Evolutionary conservation across 2,888 invertebrate species (phyloP).

Genomic region (Oxycera nigricornis): DNA sequence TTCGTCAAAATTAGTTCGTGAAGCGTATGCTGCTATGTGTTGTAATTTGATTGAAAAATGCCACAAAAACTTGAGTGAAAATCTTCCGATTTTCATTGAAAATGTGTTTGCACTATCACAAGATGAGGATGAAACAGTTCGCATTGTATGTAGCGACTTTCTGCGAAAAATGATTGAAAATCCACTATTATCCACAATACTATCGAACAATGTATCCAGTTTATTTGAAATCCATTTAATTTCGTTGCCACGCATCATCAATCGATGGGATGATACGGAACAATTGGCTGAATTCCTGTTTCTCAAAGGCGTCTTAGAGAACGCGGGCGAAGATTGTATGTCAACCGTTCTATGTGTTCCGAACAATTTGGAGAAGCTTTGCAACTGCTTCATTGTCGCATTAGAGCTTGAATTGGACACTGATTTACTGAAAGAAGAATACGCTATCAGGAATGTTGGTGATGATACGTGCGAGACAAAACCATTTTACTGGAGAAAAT

Average conservation of each 20-base stretch:
- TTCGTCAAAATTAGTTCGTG: conserved; percentile 68
- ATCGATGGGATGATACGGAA: conserved; percentile 71
- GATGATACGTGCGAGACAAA: conserved; percentile 60
- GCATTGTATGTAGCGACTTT: conserved; percentile 59
- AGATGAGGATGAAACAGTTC: conserved; percentile 68
- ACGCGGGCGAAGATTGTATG: conserved; percentile 67
- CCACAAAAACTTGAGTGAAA: conserved; percentile 69
- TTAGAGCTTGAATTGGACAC: conserved; percentile 64
- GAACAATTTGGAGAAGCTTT: conserved; percentile 66
- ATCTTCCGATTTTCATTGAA: conserved; percentile 68
- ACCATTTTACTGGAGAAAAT: conserved; percentile 70
- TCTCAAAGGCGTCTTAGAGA: conserved; percentile 71
- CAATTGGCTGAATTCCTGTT: conserved; percentile 71
- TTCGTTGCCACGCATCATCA: conserved; percentile 69
- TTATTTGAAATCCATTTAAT: conserved; percentile 60
- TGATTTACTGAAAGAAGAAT: conserved; percentile 66
- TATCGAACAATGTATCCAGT: conserved; percentile 27
- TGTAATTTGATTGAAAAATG: conserved; percentile 68
- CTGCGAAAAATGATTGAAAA: conserved; percentile 60
- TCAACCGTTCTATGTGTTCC: conserved; percentile 65
- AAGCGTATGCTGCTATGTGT: conserved; percentile 69
- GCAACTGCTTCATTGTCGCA: conserved; percentile 66
- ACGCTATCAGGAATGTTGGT: conserved; percentile 53
- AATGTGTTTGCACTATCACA: conserved; percentile 72
- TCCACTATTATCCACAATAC: conserved; percentile 46